phyloP scores from a whole-genome alignment of 2,113 vertebrate genomes.

The Podocnemis expansa region DNA sequence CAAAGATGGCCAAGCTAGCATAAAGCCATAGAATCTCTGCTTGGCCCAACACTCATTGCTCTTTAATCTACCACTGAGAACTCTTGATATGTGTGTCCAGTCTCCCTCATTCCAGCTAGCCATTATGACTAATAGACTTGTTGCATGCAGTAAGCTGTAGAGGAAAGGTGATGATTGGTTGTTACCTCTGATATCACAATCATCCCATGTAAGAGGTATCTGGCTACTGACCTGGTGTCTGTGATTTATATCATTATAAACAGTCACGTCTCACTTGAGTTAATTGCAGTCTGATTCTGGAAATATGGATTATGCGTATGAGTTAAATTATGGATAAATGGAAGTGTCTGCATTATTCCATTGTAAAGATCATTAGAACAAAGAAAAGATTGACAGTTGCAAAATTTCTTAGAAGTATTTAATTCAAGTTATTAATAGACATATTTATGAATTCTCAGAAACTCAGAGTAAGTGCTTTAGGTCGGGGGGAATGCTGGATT shows the following conservation, averaged over 20 bases:
- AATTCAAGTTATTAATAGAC: background rate
- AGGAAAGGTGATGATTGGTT: background rate
- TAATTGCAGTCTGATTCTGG: background rate
- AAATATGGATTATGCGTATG: fast-evolving
- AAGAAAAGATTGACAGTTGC: background rate
- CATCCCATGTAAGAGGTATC: background rate
- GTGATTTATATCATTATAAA: background rate
- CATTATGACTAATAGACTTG: background rate
- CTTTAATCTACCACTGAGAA: background rate
- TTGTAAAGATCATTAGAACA: background rate
- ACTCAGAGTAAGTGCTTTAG: background rate
- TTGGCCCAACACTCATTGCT: background rate
- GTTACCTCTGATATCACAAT: background rate
- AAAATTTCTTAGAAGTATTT: background rate
- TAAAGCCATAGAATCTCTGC: background rate
- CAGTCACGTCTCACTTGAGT: background rate
- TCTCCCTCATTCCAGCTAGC: background rate
- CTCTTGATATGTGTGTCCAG: background rate
- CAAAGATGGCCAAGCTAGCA: background rate
- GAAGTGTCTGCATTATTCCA: background rate
- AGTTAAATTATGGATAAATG: background rate
- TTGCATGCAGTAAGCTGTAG: background rate
- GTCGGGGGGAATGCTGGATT: background rate
- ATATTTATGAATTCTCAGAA: background rate
- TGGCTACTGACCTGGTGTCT: background rate